phyloP scores from a whole-genome alignment of 2,888 invertebrate genomes.

The Cephus nigrinus region DNA sequence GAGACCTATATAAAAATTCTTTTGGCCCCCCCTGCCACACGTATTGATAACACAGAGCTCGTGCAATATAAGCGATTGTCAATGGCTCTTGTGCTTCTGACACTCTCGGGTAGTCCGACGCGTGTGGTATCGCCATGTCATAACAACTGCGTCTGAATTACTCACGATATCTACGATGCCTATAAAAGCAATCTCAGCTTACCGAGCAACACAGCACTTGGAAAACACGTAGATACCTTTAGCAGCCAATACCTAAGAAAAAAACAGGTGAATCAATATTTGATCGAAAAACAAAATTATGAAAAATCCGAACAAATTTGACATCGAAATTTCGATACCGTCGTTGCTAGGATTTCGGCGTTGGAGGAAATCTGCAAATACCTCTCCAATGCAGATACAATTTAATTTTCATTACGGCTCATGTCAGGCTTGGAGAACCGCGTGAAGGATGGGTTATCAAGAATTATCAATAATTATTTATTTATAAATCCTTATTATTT shows the following conservation, averaged over 20 bases:
- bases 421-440: not conserved
- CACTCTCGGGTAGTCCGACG: not conserved
- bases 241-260: not conserved
- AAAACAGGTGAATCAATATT: not conserved
- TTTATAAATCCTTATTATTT: not conserved
- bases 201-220: not conserved
- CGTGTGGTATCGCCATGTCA: conserved; percentile 33
- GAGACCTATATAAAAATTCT: not conserved
- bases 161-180: conserved; percentile 30
- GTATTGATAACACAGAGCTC: not conserved
- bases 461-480: not conserved
- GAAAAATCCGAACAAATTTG: not conserved
- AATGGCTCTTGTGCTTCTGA: not conserved
- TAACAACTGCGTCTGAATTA: conserved; percentile 37
- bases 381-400: not conserved
- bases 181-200: conserved; percentile 5
- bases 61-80: not conserved
- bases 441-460: not conserved
- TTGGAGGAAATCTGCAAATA: not conserved
- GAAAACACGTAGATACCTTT: not conserved
- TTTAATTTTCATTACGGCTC: not conserved
- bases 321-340: not conserved
- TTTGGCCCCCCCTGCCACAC: not conserved
- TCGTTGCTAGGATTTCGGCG: not conserved
- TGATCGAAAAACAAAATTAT: not conserved